Evolutionary conservation across 2,888 invertebrate genomes (phyloP), one percentile per base, ranked within the genome.

Genomic region (Lapara coniferarum): DNA sequence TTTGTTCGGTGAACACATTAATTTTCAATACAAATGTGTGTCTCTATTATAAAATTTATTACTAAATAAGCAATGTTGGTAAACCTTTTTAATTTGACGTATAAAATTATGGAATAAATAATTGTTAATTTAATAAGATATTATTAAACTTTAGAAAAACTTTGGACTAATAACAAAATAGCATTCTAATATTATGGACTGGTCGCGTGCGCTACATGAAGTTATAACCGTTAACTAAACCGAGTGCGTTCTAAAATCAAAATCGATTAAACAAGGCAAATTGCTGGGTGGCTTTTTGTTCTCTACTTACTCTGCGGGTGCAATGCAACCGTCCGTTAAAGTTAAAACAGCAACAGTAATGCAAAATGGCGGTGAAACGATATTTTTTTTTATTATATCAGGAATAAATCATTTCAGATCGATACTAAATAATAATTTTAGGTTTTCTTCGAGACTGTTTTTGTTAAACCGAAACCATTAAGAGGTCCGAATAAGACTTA

Each of bases 261-360:
- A 63, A 49, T 63, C 67, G 72, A 68, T 73, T 68, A 77, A 77
- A 79, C 73, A 78, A 80, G 71, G 69, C 74, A 73, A 75, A 74
- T 69, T 72, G 72, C 67, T 71, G 70, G 44, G 68, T 72, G 57
- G 71, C 72, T 76, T 76, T 77, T 78, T 78, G 74, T 75, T 79
- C 78, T 78, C 81, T 78, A 76, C 70, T 74, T 73, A 74, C 77
- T 81, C 81, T 81, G 82, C 82, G 84, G 84, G 82, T 77, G 81
- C 79, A 79, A 70, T 75, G 78, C 67, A 56, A 25, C 66, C 72
- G 76, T 71, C 59, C 14, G 49, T 19, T 19, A 19, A 44, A 59
- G 59, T 46, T 44, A 12, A 46, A 46, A 46, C 16, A 44, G 10
- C 16, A 10, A 14, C 59, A 63, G 63, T 63, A 49, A 49, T 12